Evolutionary conservation across 1,140 invertebrate genomes (phyloP).

Genomic region (Thaumatotibia leucotreta): DNA sequence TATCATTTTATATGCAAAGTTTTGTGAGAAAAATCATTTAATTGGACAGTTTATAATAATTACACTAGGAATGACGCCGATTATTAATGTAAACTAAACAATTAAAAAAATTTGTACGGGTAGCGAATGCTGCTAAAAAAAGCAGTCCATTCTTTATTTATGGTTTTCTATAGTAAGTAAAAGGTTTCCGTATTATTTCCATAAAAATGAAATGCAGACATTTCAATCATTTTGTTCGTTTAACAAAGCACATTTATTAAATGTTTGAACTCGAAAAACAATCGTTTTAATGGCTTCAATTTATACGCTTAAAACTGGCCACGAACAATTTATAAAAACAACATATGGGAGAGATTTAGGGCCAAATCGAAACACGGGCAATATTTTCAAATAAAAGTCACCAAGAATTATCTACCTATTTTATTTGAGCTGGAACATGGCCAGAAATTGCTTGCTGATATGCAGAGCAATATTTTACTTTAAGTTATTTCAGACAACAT

Average conservation of each 20-base stretch:
- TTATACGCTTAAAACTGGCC: not conserved
- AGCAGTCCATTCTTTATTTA: no score
- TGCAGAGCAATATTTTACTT: not conserved
- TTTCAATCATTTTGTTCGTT: no score
- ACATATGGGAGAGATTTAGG: not conserved
- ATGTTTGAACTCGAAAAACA: not conserved
- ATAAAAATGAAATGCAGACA: no score
- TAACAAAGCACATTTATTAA: not conserved
- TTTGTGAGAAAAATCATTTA: not conserved
- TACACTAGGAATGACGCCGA: no score
- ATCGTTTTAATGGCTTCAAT: not conserved
- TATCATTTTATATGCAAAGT: not conserved
- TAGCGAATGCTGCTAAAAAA: no score
- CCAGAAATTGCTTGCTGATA: not conserved
- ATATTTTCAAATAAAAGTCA: not conserved
- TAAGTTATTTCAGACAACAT: not conserved
- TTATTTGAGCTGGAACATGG: not conserved
- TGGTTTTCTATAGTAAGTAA: no score
- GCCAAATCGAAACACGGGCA: not conserved
- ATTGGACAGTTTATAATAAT: not conserved
- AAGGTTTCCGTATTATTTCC: no score
- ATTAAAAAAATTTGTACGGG: no score
- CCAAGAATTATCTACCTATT: not conserved
- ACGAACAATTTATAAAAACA: not conserved
- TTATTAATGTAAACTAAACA: no score